Percentiles rank a stretch among this genome's conserved stretches.
phyloP scores from a whole-genome alignment of 2,797 vertebrate genomes.

The Lacerta bilineata region DNA sequence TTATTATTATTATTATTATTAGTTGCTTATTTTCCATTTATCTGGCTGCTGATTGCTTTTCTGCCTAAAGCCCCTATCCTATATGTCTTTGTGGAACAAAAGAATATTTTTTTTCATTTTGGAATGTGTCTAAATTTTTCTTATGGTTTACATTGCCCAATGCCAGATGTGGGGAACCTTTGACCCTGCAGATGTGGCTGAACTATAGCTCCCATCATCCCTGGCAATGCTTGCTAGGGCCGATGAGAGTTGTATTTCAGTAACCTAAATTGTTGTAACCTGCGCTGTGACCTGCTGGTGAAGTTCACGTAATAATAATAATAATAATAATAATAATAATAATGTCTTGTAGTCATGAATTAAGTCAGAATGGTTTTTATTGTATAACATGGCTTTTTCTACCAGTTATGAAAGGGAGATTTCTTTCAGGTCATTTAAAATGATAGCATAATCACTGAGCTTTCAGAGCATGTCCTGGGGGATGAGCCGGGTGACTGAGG shows the following conservation, averaged over 20 bases:
- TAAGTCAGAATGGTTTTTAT: no score
- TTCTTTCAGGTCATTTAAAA: not conserved
- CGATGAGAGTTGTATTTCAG: no score
- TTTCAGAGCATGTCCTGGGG: not conserved
- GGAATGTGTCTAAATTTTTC: conserved; percentile 1
- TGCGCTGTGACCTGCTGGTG: no score
- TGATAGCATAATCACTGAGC: not conserved
- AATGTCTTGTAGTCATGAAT: no score
- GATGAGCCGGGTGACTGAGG: no score
- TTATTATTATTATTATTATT: no score
- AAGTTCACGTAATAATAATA: no score
- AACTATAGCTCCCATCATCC: not conserved
- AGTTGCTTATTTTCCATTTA: conserved; percentile 28
- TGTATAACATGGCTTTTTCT: not conserved
- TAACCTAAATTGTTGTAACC: no score
- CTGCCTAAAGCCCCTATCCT: conserved; percentile 19
- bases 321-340: no score
- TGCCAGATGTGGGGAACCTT: conserved; percentile 26
- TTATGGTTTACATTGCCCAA: conserved; percentile 44
- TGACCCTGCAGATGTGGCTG: not conserved
- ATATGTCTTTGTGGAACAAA: conserved; percentile 53
- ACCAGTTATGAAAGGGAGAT: not conserved
- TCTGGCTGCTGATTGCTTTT: conserved; percentile 31
- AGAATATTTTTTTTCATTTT: conserved; percentile 22
- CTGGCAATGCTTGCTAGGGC: no score